Base-by-base conservation (phyloP, 2,797 vertebrate genomes). In the Pseudochaenichthys georgianus region DNA sequence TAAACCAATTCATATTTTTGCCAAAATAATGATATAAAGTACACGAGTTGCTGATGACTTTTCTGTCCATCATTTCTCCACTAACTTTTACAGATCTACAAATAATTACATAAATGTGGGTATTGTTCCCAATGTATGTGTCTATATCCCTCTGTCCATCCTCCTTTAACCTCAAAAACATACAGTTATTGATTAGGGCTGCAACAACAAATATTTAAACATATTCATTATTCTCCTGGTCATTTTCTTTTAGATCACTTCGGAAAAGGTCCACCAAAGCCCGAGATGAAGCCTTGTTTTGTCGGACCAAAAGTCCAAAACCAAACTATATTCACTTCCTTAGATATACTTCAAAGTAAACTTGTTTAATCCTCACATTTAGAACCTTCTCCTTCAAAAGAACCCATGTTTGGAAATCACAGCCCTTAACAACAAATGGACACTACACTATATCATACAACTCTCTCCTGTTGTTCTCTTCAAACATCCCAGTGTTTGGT, bases 401-500 rank as follows among this genome's bases (percentile, higher is more conserved):
- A 52, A 52, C 5, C 3, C 23, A 17, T 60, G 34, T 60, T n/a
- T 59, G 34, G 17, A 65, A 48, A 47, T 23, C 46, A 46, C 45
- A 3, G 5, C 3, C 47, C 10, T 6, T 11, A 69, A 60, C n/a
- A 61, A 41, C n/a, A 67, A 55, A 43, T 13, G 2, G 64, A 61
- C 5, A 43, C 52, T 9, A 28, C 16, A 62, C 54, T 59, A 74
- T 19, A 53, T 4, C 41, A 23, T n/a, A 57, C 16, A 55, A n/a
- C n/a, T 7, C 17, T 46, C 13, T 54, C 31, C 43, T 47, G 45
- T 19, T 50, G 54, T 72, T 34, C 34, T 48, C 41, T 47, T 74
- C 41, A 64, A 74, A 70, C 43, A 73, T 38, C 4, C 0, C 47
- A 60, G 51, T 31, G 41, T 78, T 74, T 46, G 63, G 46, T 61